These are phyloP conservation scores for Glaucopsyche alexis DNA, from an alignment of 2,888 invertebrate species.

Conservation along the genomic window DNA sequence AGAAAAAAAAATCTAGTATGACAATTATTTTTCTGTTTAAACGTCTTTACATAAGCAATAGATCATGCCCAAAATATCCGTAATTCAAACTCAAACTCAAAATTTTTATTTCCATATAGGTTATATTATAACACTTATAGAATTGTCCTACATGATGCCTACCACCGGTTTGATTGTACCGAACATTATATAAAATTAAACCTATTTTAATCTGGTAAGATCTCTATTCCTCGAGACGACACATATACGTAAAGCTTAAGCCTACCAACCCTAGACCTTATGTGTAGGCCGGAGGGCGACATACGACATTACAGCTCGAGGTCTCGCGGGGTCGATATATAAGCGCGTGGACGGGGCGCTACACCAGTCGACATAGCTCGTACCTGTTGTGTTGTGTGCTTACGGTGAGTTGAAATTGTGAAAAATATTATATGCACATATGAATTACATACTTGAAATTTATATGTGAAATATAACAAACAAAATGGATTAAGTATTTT, in stretches of 20 bases:
- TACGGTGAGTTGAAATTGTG: conserved; percentile 55
- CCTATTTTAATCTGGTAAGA: no score
- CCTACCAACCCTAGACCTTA: conserved; percentile 51
- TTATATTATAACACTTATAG: no score
- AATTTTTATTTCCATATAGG: no score
- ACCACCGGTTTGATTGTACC: no score
- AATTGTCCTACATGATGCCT: no score
- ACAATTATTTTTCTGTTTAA: no score
- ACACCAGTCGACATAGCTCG: conserved; percentile 61
- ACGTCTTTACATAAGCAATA: no score
- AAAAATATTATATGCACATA: background rate
- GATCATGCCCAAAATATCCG: no score
- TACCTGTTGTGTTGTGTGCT: conserved; percentile 49
- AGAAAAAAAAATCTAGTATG: no score
- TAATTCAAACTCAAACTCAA: no score
- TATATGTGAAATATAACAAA: background rate
- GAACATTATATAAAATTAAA: no score
- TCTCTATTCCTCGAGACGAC: no score
- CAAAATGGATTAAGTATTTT: background rate
- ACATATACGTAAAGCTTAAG: conserved; percentile 40
- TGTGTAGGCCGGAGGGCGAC: conserved; percentile 56
- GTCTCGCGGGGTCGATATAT: conserved; percentile 66
- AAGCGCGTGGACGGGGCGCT: conserved; percentile 59
- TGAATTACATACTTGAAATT: background rate
- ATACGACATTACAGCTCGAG: conserved; percentile 57